phyloP scores from a whole-genome alignment of 2,888 invertebrate genomes.

The Altica lythri region DNA sequence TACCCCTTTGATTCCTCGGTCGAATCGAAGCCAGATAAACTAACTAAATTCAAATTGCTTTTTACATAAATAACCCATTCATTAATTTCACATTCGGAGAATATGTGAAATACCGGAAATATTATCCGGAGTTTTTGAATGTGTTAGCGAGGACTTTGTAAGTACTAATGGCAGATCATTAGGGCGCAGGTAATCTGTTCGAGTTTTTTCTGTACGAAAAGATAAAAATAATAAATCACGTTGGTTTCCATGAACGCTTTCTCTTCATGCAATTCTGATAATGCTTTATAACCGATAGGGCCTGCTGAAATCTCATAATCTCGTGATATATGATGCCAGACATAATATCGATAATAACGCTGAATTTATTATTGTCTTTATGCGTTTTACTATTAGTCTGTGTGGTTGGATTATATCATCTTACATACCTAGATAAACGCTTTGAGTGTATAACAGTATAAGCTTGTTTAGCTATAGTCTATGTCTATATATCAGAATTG shows the following conservation, averaged over 20 bases:
- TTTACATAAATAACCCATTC: constrained; percentile 27
- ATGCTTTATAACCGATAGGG: constrained; percentile 43
- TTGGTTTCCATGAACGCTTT: constrained; percentile 48
- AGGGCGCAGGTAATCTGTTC: constrained; percentile 57
- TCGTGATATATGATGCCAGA: constrained; percentile 27
- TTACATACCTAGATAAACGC: no score
- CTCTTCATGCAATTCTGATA: constrained; percentile 50
- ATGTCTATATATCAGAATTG: no score
- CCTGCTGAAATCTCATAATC: constrained; percentile 32
- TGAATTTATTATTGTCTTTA: constrained; percentile 25
- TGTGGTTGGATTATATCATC: no score
- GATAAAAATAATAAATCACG: constrained; percentile 58
- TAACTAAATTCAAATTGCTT: constrained; percentile 15
- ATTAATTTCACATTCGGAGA: constrained; percentile 37
- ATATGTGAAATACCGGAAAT: constrained; percentile 41
- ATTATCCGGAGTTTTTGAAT: constrained; percentile 43
- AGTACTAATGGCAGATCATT: constrained; percentile 58
- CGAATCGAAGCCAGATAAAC: constrained; percentile 1
- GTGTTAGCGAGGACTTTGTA: constrained; percentile 42
- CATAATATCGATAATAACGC: constrained; percentile 26
- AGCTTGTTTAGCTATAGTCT: no score
- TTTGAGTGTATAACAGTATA: no score
- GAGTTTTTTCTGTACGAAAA: constrained; percentile 52
- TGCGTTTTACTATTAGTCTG: constrained; percentile 16
- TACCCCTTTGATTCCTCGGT: constrained; percentile 12